Evolutionary conservation across 2,797 vertebrate genomes (phyloP).

Genomic region (Novumbra hubbsi): DNA sequence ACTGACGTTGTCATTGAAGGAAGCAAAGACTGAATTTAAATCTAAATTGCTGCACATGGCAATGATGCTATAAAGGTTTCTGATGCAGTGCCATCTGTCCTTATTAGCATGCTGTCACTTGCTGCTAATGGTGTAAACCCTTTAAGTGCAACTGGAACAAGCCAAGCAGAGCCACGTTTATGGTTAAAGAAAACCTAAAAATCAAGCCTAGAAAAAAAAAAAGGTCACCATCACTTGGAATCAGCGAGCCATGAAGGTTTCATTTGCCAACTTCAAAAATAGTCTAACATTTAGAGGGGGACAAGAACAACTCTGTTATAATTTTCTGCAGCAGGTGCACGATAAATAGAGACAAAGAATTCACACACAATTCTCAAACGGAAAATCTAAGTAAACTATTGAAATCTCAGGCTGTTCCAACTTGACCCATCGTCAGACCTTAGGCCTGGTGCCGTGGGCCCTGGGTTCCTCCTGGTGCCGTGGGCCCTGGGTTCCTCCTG

Average conservation of each 20-base stretch:
- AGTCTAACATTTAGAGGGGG: background rate
- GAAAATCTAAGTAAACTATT: too few relatives aligned
- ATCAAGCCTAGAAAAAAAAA: constrained; percentile 56
- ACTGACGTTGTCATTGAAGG: constrained; percentile 28
- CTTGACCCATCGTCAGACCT: too few relatives aligned
- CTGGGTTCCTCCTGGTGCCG: too few relatives aligned
- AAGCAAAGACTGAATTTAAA: constrained; percentile 23
- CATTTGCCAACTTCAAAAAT: constrained; percentile 40
- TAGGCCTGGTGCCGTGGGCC: too few relatives aligned
- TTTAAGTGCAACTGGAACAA: constrained; percentile 32
- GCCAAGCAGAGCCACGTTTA: constrained; percentile 38
- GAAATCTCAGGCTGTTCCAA: too few relatives aligned
- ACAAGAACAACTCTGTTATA: constrained; percentile 8
- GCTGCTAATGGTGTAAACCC: constrained; percentile 26
- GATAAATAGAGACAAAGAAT: too few relatives aligned
- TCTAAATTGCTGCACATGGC: constrained; percentile 15
- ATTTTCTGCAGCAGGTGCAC: constrained; percentile 66
- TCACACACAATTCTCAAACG: too few relatives aligned
- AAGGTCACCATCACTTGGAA: constrained; percentile 62
- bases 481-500: too few relatives aligned
- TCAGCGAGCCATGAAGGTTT: background rate
- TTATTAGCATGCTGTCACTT: constrained; percentile 27
- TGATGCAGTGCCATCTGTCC: constrained; percentile 33
- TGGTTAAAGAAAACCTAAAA: constrained; percentile 31
- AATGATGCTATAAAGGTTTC: constrained; percentile 31